Base-by-base conservation (phyloP, 2,797 vertebrate species). In the Salmo trutta region DNA sequence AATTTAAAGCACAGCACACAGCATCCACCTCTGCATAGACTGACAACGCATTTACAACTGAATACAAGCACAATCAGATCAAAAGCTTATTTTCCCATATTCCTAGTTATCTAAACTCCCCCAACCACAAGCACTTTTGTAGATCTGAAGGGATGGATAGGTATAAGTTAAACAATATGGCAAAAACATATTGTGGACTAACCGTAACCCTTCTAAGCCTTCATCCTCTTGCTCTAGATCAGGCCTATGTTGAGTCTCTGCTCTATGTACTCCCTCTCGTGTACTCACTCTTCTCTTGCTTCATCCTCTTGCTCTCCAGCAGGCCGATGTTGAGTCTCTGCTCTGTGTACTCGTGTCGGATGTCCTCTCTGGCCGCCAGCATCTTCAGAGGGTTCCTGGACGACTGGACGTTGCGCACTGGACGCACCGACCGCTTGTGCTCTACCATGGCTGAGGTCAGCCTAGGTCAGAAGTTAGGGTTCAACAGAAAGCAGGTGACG, bases 301-400 rank as follows among this genome's bases (percentile, higher is more conserved):
- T 98, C 95, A 99, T 97, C 83, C 96, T 80, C 85, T 96, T 97
- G 68, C 96, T 98, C 86, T 99, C 97, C 93, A 98, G 93, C 89
- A 97, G 94, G 59, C 96, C 97, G 0, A 98, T 81, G 16, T 98
- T 98, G 64, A 98, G 90, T 81, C 97, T 93, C 87, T 97, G 96
- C 81, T 99, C 97, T 0, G 95, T 98, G 84, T 98, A 99, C 66
- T 97, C 96, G 7, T 97, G 96, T 76, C 96, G 93, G 86, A 98
- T 96, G 79, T 98, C 97, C 19, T 96, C 94, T 65, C 97, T 94
- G 27, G 97, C 96, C 0, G 97, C 97, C 75, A 98, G 90, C 91
- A 95, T 93, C 88, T 95, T 97, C 81, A 99, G 88, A 0, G 97
- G 97, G 89, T 98, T 98, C 81, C 92, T 95, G 7, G 97, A 99